Evolutionary conservation across 2,113 vertebrate genomes (phyloP).

Genomic region (Nipponia nippon): DNA sequence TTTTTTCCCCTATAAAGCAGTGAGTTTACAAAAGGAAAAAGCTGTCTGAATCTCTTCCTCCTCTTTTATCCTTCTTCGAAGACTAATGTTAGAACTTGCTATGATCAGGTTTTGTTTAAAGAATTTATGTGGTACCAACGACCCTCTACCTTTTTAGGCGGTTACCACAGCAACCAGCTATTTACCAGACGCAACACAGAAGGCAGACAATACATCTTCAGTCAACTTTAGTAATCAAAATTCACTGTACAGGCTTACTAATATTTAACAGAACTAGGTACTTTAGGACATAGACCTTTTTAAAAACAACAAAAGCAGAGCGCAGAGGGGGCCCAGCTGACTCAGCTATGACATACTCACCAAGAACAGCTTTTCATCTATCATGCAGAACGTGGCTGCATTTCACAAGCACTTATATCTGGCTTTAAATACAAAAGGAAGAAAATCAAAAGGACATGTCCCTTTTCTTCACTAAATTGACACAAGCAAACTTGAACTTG

Average conservation of each 20-base stretch:
- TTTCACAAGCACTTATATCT: neutral
- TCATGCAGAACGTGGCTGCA: neutral
- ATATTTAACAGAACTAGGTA: constrained; percentile 38
- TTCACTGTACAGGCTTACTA: neutral
- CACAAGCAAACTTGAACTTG: neutral
- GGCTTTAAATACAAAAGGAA: neutral
- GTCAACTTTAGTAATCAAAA: constrained; percentile 19
- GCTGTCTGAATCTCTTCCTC: constrained; percentile 62
- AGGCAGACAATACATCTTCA: constrained; percentile 42
- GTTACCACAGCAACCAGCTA: constrained; percentile 60
- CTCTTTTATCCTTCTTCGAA: constrained; percentile 51
- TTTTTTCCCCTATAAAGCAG: constrained; percentile 42
- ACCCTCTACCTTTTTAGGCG: constrained; percentile 40
- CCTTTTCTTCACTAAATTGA: neutral
- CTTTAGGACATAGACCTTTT: neutral
- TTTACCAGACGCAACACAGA: constrained; percentile 54
- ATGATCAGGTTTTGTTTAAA: constrained; percentile 54
- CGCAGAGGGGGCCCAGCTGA: constrained; percentile 2
- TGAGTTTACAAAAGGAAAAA: constrained; percentile 63
- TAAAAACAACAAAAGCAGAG: neutral
- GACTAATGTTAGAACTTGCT: constrained; percentile 27
- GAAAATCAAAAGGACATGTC: neutral
- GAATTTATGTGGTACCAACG: constrained; percentile 54
- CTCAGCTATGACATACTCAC: neutral
- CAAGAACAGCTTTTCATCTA: neutral